Evolutionary conservation across 53 echinoderm and acorn worm species (phyloP).

Genomic region (Apostichopus leukothele): DNA sequence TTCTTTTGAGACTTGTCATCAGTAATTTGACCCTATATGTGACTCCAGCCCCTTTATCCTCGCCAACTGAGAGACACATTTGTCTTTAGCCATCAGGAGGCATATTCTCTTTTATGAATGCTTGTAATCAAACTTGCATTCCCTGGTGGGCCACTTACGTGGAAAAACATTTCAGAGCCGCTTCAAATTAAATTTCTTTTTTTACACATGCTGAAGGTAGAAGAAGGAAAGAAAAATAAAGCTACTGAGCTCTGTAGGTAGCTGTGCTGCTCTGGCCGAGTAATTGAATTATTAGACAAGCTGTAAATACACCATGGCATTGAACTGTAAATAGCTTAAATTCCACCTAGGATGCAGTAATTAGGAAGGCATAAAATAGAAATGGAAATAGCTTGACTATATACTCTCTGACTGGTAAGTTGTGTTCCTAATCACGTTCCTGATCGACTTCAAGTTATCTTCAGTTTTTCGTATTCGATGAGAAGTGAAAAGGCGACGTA

Average conservation of each 20-base stretch:
- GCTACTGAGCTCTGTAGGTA: background rate
- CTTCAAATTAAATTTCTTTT: slow-evolving; percentile 34
- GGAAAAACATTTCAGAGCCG: slow-evolving; percentile 29
- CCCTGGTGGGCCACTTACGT: slow-evolving; percentile 8
- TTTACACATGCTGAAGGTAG: background rate
- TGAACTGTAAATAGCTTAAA: slow-evolving; percentile 9
- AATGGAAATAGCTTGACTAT: too few species aligned
- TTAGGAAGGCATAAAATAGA: too few species aligned
- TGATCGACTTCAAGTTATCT: too few species aligned
- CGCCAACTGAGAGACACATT: background rate
- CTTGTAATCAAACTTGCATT: slow-evolving; percentile 20
- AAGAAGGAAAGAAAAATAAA: background rate
- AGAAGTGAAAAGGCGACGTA: too few species aligned
- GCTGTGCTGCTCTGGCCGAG: background rate
- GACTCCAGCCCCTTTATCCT: background rate
- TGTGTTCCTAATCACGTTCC: too few species aligned
- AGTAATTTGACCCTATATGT: background rate
- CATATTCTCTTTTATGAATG: background rate
- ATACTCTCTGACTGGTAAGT: too few species aligned
- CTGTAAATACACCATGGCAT: background rate
- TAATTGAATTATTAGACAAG: slow-evolving; percentile 24
- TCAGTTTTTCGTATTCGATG: too few species aligned
- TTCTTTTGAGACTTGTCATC: background rate
- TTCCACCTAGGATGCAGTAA: background rate
- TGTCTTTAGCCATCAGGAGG: background rate